These are phyloP conservation scores for Tenthredo notha DNA, from an alignment of 2,888 invertebrate genomes.

Conservation along the genomic window DNA sequence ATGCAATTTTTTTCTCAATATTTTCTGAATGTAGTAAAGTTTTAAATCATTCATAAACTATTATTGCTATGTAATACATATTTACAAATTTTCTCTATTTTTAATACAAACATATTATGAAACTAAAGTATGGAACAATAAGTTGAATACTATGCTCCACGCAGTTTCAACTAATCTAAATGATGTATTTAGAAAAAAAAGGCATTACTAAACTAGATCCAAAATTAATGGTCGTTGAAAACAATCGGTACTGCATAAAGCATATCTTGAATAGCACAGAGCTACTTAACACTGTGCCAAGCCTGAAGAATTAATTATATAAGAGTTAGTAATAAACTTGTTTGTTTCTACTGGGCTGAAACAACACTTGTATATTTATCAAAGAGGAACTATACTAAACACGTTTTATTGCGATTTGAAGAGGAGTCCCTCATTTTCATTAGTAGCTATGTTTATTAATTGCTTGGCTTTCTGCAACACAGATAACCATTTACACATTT, in stretches of 20 bases:
- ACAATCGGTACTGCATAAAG: not conserved
- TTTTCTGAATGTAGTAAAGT: not conserved
- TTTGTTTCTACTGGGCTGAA: not conserved
- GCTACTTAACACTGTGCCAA: not conserved
- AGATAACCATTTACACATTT: not conserved
- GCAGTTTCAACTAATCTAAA: not conserved
- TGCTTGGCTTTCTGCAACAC: not conserved
- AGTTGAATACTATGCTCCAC: not conserved
- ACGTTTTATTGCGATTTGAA: not conserved
- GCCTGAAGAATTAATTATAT: not conserved
- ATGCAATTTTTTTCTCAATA: not conserved
- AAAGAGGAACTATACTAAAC: not conserved
- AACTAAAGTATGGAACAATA: not conserved
- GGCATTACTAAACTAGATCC: not conserved
- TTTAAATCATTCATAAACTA: not conserved
- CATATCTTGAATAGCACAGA: constrained; percentile 7
- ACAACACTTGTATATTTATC: constrained; percentile 12
- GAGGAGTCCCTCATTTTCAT: not conserved
- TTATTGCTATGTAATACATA: constrained; percentile 9
- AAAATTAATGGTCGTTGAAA: not conserved
- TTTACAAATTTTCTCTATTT: constrained; percentile 34
- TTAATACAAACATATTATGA: not conserved
- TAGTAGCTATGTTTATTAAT: not conserved
- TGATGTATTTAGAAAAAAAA: not conserved
- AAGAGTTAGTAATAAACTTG: constrained; percentile 8